These are phyloP conservation scores for Aphaenogaster floridana DNA, from an alignment of 1,140 invertebrate genomes.

Conservation along the genomic window DNA sequence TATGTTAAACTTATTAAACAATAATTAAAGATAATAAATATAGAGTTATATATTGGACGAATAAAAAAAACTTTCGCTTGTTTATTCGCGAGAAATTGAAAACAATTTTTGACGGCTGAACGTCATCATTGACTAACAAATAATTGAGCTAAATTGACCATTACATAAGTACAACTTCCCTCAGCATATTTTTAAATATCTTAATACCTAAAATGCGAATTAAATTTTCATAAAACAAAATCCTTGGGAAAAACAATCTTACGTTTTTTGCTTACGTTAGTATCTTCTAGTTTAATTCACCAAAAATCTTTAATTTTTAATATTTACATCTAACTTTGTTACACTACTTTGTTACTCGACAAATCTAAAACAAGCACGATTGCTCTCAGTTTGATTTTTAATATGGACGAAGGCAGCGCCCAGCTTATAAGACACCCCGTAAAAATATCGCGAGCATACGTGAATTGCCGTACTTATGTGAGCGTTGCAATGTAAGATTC, in stretches of 20 bases:
- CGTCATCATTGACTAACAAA: neutral
- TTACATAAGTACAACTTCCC: neutral
- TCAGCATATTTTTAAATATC: neutral
- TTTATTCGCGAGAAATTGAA: neutral
- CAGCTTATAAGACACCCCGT: neutral
- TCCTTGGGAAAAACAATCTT: neutral
- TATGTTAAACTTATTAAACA: neutral
- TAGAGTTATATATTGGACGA: neutral
- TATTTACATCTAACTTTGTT: neutral
- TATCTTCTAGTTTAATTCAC: neutral
- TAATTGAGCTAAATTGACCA: neutral
- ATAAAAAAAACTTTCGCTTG: constrained; percentile 8
- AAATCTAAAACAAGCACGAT: neutral
- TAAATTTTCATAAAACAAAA: constrained; percentile 11
- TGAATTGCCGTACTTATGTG: constrained; percentile 7
- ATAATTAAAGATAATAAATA: constrained; percentile 53
- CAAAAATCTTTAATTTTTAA: neutral
- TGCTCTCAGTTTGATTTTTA: neutral
- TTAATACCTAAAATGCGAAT: neutral
- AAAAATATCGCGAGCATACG: constrained; percentile 2
- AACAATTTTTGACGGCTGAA: neutral
- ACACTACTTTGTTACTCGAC: no score
- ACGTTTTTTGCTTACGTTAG: neutral
- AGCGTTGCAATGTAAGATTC: constrained; percentile 40
- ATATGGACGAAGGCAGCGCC: neutral